Evolutionary conservation across 2,888 invertebrate species (phyloP).

Genomic region (Colletes collaris): DNA sequence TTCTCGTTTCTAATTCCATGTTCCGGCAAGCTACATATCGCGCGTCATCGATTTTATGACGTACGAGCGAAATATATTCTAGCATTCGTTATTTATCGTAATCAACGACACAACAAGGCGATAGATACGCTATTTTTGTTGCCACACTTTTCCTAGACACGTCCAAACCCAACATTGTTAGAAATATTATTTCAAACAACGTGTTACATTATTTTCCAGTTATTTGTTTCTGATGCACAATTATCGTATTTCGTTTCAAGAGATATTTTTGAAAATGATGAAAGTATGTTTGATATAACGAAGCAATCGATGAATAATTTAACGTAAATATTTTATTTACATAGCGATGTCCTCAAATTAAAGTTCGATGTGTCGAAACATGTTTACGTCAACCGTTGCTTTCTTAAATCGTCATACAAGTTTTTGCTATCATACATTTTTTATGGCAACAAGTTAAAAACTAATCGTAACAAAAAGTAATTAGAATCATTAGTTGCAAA

Average conservation of each 20-base stretch:
- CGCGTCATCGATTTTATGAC: constrained; percentile 34
- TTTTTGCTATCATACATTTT: too few species aligned
- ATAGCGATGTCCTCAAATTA: too few species aligned
- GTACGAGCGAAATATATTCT: constrained; percentile 22
- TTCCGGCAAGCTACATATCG: background rate
- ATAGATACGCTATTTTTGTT: constrained; percentile 12
- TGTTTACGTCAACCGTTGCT: too few species aligned
- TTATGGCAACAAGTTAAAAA: background rate
- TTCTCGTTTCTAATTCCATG: background rate
- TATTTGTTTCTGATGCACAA: background rate
- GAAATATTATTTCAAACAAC: background rate
- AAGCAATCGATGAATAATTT: too few species aligned
- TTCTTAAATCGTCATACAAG: too few species aligned
- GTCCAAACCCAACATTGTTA: background rate
- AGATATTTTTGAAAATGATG: too few species aligned
- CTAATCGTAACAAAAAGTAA: background rate
- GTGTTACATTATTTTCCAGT: too few species aligned
- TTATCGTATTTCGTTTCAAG: background rate
- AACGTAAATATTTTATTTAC: too few species aligned
- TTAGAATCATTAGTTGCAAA: background rate
- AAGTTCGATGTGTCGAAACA: too few species aligned
- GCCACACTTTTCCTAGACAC: background rate
- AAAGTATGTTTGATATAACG: too few species aligned
- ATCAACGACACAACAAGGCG: constrained; percentile 10
- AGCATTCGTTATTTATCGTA: constrained; percentile 19